Evolutionary conservation across 2,888 invertebrate species (phyloP), one percentile per base, ranked within the genome.

Genomic region (Tortricodes alternella): DNA sequence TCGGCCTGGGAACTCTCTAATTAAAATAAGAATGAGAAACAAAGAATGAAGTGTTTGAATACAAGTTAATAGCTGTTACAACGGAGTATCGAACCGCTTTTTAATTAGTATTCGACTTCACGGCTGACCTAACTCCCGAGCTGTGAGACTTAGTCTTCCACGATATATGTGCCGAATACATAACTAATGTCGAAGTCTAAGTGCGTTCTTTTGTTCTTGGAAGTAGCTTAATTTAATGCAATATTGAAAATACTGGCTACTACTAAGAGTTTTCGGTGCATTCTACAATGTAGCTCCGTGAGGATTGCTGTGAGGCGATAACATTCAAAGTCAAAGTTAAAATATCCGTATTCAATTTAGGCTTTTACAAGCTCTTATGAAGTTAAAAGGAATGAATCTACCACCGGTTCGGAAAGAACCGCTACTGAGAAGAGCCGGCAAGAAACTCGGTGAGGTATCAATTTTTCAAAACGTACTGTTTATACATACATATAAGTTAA

Each of bases 11-110:
- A 38, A 29, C 29, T 38, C 53, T 37, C 29, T 46, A 38, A 53
- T 53, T 46, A 53, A 38, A 53, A 46, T 53, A 53, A 46, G 53
- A 38, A 46, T 34, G 19, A 38, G 53, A 38, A 46, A 46, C 53
- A 53, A 49, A 29, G n/a, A 29, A 41, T 53, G 38, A 38, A 16
- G 38, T 53, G 52, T 53, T 53, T 38, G 23, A 35, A 29, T 11
- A 21, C 24, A 7, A 5, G 29, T 38, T 46, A 44, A 38, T 21
- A 27, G 18, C 11, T 35, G 34, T 24, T 24, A 35, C 52, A 44
- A 52, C 35, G 52, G 44, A 16, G 19, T 18, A 43, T 24, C 43
- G 51, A 44, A 37, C 38, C 19, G 32, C 29, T 4, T 51, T 41
- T 23, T 41, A 51, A 51, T 41, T 51, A 34, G 51, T 41, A 51